These are phyloP conservation scores for Ceratitis capitata DNA, from an alignment of 1,140 invertebrate species.

Conservation along the genomic window DNA sequence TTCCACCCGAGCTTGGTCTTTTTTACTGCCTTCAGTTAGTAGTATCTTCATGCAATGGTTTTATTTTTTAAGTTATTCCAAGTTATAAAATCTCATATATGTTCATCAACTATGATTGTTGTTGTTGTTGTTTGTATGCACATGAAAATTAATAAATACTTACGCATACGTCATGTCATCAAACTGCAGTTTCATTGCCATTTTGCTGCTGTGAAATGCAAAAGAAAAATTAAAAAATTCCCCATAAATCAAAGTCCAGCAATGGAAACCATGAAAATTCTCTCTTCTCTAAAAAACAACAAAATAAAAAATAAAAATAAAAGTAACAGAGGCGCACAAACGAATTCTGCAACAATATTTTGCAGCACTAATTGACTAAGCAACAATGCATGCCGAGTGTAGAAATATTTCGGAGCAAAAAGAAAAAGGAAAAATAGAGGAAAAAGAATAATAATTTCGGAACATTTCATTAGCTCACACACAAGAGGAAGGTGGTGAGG, in stretches of 20 bases:
- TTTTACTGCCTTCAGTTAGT: too few species aligned
- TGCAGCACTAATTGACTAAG: conserved; percentile 26
- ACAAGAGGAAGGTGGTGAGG: background rate
- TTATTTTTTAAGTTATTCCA: too few species aligned
- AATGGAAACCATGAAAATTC: background rate
- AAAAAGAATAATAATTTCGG: too few species aligned
- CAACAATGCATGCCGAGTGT: conserved; percentile 4
- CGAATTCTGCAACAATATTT: conserved; percentile 24
- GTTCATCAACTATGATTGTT: too few species aligned
- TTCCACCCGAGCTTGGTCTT: too few species aligned
- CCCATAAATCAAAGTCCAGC: background rate
- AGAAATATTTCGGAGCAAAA: conserved; percentile 20
- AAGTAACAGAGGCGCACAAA: background rate
- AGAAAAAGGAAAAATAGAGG: too few species aligned
- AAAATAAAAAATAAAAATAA: background rate
- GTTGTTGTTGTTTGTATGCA: too few species aligned
- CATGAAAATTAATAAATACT: too few species aligned
- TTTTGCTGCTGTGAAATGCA: background rate
- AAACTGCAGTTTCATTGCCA: conserved; percentile 16
- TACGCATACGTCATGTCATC: background rate
- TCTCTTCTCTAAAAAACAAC: background rate
- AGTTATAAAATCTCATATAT: too few species aligned
- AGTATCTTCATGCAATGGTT: too few species aligned
- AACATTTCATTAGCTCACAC: too few species aligned
- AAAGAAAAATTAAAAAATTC: background rate